Base-by-base conservation (phyloP, 2,113 vertebrate species). In the Paraplagusia blochii region DNA sequence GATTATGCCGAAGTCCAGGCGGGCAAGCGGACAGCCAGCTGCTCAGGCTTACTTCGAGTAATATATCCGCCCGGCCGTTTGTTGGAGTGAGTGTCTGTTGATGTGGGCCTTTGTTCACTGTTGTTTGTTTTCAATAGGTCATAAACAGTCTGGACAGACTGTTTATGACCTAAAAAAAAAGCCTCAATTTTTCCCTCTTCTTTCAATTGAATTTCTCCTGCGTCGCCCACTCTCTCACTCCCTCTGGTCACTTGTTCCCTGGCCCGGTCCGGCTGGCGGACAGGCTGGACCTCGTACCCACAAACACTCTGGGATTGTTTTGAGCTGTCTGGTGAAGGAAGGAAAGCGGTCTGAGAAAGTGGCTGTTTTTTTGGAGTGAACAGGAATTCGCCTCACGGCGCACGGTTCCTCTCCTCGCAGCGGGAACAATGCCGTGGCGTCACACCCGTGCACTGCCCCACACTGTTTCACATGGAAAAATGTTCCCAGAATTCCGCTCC, bases 301-400 rank as follows among this genome's bases (percentile, higher is more conserved):
- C 77, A 82, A 85, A 80, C 81, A 77, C 85, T 87, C 83, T 88
- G 88, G 86, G 86, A 90, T 91, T 92, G 90, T 91, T 91, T 91
- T 90, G 88, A 85, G 88, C 87, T 87, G 89, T 86, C 84, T 83
- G 85, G 80, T 44, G 81, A 82, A 92, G 91, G 91, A 92, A 92
- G 91, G 90, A 91, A 92, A 90, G 86, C 88, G 83, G 87, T 91
- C 89, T 92, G 90, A 92, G 90, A 92, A 92, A 91, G 90, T 92
- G 89, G 76, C 88, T 90, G 89, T 91, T 91, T 91, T 92, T 92
- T 90, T 85, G 86, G 81, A 87, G 81, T 75, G 83, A 78, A 92
- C 91, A 90, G 91, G 91, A 92, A 90, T 89, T 91, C 88, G 90
- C 91, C 89, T 91, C 90, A 86, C 88, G 89, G 86, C 88, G 84